Evolutionary conservation across 2,113 vertebrate species (phyloP), one percentile per base, ranked within the genome.

Genomic region (Desmodus rotundus): DNA sequence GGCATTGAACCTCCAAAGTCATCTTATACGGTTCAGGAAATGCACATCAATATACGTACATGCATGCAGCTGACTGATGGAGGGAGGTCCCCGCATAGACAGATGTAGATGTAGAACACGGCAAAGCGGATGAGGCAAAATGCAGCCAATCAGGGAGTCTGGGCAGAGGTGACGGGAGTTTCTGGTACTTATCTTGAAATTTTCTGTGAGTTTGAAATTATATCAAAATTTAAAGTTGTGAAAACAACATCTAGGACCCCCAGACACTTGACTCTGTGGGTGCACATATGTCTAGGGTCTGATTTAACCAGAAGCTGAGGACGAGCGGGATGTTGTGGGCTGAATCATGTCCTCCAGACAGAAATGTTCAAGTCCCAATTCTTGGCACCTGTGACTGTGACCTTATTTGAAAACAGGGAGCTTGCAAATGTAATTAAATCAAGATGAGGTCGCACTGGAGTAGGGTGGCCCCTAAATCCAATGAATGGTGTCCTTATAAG

Each of bases 1-100:
- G 2, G 4, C 12, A 20, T n/a, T 3, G 22, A 47, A 11, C 5
- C 13, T 17, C n/a, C 88, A 38, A 10, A 0, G 0, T 14, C 31
- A 14, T 33, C 3, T 0, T 81, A 22, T 26, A 11, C 8, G 7
- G 61, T 3, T 70, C 70, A 8, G 43, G 56, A 70, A 70, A 36
- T 20, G 22, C 10, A 7, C 6, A 7, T 13, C n/a, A 36, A 14
- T 10, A n/a, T 9, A 22, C 2, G 19, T 13, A 17, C 15, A 10
- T 33, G n/a, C 33, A 14, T 7, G 12, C 0, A 22, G 38, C 2
- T 19, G 36, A 47, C 6, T 33, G 43, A 15, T 9, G 20, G 56
- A 28, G 36, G 10, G 13, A 88, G 54, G 20, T 10, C 19, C 7
- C 28, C 14, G 22, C 11, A 54, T 16, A 58, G 83, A 5, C 16